Evolutionary conservation across 2,888 invertebrate genomes (phyloP), one percentile per base, ranked within the genome.

Genomic region (Drosophila paracracens): DNA sequence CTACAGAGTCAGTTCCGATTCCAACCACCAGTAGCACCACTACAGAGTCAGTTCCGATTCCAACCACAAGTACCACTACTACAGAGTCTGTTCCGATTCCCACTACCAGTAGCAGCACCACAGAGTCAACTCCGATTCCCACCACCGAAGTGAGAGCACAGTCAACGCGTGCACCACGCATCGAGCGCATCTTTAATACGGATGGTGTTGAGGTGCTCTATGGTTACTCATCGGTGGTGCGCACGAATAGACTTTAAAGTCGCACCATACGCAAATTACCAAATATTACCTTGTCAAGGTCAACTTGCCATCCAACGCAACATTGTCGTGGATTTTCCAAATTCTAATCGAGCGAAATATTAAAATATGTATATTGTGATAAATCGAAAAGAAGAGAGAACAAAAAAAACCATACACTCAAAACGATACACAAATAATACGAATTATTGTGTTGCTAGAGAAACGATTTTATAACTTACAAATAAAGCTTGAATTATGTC

Each of bases 161-260:
- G 1, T 33, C 65, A 25, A 82, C 78, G 35, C 75, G 84, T 18
- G 77, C 66, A 7, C 78, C 90, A 6, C 89, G 89, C 52, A 77
- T 91, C 25, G 86, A 90, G 64, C 91, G 92, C 56, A 78, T 87
- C 67, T 87, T 92, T 43, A 92, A 76, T 61, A 76, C 87, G 10
- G 91, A 92, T 67, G 91, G 91, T 46, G 91, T 92, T 4, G 91
- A 92, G 69, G 89, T 92, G 40, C 85, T 92, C 35, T 91, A 88
- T 63, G 91, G 91, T 57, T 92, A 92, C 75, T 92, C 91, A 50
- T 87, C 82, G 58, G 91, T 91, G 74, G 87, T 86, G 74, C 90
- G 86, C 51, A 79, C 87, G 29, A 79, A 80, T 67, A 72, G 53
- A 63, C 61, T 60, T 35, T 85, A 54, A 71, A 33, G 31, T 10